Evolutionary conservation across 2,113 vertebrate species (phyloP).

Genomic region (Hiodon tergisus): DNA sequence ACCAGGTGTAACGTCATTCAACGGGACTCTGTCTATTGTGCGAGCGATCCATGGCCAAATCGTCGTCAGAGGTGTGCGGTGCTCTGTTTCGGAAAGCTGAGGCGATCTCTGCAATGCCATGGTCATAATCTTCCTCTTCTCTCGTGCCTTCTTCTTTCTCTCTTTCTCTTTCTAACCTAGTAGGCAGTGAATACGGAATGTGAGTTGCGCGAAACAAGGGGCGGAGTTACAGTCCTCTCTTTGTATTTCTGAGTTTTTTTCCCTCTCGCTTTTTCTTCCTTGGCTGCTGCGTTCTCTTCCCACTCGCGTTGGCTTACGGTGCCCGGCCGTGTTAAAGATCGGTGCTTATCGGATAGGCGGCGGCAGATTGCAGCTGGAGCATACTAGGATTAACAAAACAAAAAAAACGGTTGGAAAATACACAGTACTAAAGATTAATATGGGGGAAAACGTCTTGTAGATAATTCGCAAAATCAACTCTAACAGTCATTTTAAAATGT

Average conservation of each 20-base stretch:
- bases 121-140: constrained; percentile 43
- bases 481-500: no score
- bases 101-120: constrained; percentile 55
- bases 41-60: constrained; percentile 47
- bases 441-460: no score
- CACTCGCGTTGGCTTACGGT: neutral
- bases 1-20: constrained; percentile 55
- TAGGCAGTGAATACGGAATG: constrained; percentile 51
- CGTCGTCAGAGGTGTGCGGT: constrained; percentile 45
- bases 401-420: no score
- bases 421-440: no score
- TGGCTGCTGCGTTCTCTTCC: constrained; percentile 25
- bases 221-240: constrained; percentile 46
- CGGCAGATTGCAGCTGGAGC: no score
- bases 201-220: constrained; percentile 46
- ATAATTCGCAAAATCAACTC: no score
- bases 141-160: constrained; percentile 36
- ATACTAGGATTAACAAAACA: no score
- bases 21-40: constrained; percentile 48
- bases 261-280: constrained; percentile 33
- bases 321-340: neutral
- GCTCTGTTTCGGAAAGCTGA: constrained; percentile 49
- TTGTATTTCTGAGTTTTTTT: constrained; percentile 18
- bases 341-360: no score
- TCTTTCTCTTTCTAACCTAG: constrained; percentile 37